These are phyloP conservation scores for Limnothrissa miodon DNA, from an alignment of 2,113 vertebrate genomes.

Conservation along the genomic window DNA sequence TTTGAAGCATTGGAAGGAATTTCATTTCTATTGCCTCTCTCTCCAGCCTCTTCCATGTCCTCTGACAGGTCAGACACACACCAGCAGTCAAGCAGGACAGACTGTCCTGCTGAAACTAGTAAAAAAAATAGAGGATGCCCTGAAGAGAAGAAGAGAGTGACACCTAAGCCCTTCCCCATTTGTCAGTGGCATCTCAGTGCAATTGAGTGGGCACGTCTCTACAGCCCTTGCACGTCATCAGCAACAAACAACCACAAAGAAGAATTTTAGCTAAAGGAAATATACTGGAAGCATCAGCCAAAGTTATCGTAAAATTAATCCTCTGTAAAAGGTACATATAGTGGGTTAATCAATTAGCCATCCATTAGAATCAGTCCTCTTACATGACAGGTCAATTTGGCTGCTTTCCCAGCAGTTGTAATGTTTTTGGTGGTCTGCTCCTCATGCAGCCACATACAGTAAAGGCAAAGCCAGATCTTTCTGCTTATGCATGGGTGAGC, in stretches of 20 bases:
- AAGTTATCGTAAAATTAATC: neutral
- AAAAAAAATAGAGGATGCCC: conserved; percentile 46
- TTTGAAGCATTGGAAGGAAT: conserved; percentile 60
- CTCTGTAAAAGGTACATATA: too few relatives aligned
- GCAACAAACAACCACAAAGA: neutral
- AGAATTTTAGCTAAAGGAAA: neutral
- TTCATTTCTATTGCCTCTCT: conserved; percentile 53
- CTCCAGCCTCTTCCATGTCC: conserved; percentile 22
- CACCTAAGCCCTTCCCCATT: conserved; percentile 67
- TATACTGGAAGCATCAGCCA: neutral
- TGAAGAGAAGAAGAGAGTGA: conserved; percentile 58
- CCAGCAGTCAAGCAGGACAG: conserved; percentile 63
- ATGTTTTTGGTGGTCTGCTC: neutral
- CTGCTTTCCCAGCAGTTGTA: neutral
- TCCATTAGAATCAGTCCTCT: neutral
- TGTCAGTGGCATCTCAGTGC: conserved; percentile 64
- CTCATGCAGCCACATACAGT: neutral
- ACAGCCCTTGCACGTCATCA: conserved; percentile 50
- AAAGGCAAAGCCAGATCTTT: neutral
- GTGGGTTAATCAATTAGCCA: neutral
- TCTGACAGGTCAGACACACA: conserved; percentile 62
- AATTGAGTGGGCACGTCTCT: conserved; percentile 51
- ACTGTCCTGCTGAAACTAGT: conserved; percentile 50
- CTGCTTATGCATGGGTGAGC: conserved; percentile 1
- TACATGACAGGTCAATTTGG: neutral